phyloP scores from a whole-genome alignment of 2,888 invertebrate genomes.

The Andrena trimmerana region DNA sequence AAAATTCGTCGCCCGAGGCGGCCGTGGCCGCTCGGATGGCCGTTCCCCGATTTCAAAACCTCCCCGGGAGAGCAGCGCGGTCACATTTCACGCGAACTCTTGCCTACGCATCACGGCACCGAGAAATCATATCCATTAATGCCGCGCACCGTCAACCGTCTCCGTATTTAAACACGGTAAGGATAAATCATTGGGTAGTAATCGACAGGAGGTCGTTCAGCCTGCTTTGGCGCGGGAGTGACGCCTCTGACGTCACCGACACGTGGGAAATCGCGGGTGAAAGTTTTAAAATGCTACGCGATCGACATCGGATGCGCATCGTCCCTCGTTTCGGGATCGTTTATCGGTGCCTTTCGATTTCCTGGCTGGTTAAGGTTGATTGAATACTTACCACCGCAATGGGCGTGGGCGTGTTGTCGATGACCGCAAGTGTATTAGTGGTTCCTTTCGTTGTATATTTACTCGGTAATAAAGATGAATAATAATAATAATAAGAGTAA shows the following conservation, averaged over 20 bases:
- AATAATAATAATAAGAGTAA: no score
- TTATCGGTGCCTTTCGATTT: not conserved
- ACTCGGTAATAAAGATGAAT: no score
- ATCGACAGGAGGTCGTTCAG: constrained; percentile 67
- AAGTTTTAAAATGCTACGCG: constrained; percentile 66
- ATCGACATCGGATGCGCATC: not conserved
- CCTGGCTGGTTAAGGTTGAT: constrained; percentile 24
- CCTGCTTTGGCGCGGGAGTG: constrained; percentile 40
- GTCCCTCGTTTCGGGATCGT: not conserved
- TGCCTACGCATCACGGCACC: constrained; percentile 63
- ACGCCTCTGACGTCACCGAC: constrained; percentile 61
- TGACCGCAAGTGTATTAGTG: constrained; percentile 7
- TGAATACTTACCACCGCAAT: constrained; percentile 47
- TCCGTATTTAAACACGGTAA: constrained; percentile 64
- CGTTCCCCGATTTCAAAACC: constrained; percentile 63
- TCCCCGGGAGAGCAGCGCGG: constrained; percentile 27
- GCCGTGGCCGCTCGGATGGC: constrained; percentile 1
- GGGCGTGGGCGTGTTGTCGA: constrained; percentile 43
- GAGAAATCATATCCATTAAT: constrained; percentile 72
- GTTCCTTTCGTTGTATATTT: no score
- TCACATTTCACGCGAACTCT: constrained; percentile 62
- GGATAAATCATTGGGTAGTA: constrained; percentile 73
- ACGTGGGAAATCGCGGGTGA: constrained; percentile 72
- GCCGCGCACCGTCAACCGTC: constrained; percentile 53
- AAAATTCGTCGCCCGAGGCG: constrained; percentile 57